phyloP scores from a whole-genome alignment of 2,797 vertebrate species.

The Onychomys arenicola region DNA sequence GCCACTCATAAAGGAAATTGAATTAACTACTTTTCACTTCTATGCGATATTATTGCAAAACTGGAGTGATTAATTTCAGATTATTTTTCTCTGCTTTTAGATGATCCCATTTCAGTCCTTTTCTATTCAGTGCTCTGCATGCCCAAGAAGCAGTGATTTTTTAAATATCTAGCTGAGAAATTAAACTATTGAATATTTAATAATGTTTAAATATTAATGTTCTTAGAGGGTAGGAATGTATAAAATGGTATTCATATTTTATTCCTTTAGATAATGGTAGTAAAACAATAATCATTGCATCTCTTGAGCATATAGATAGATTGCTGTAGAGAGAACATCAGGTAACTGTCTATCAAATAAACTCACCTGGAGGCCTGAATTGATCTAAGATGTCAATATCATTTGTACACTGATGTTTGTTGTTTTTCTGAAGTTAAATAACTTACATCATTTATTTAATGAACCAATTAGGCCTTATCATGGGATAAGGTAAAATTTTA shows the following conservation, averaged over 20 bases:
- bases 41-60: conserved; percentile 44
- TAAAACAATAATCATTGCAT: conserved; percentile 77
- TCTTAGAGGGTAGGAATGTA: conserved; percentile 82
- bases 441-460: conserved; percentile 34
- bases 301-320: conserved; percentile 67
- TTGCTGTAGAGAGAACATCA: conserved; percentile 12
- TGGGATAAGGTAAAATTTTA: background rate
- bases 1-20: conserved; percentile 39
- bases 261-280: conserved; percentile 80
- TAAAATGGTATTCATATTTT: conserved; percentile 83
- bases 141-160: conserved; percentile 70
- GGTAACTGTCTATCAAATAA: conserved; percentile 53
- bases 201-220: conserved; percentile 83
- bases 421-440: conserved; percentile 35
- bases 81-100: conserved; percentile 41
- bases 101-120: conserved; percentile 37
- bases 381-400: background rate
- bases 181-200: conserved; percentile 84
- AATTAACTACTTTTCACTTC: conserved; percentile 60
- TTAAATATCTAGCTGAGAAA: conserved; percentile 78
- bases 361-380: conserved; percentile 35
- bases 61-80: conserved; percentile 11
- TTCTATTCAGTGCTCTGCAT: conserved; percentile 38
- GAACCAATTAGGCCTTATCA: background rate
- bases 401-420: background rate